These are phyloP conservation scores for Pelodytes ibericus DNA, from an alignment of 2,797 vertebrate genomes.

Conservation along the genomic window DNA sequence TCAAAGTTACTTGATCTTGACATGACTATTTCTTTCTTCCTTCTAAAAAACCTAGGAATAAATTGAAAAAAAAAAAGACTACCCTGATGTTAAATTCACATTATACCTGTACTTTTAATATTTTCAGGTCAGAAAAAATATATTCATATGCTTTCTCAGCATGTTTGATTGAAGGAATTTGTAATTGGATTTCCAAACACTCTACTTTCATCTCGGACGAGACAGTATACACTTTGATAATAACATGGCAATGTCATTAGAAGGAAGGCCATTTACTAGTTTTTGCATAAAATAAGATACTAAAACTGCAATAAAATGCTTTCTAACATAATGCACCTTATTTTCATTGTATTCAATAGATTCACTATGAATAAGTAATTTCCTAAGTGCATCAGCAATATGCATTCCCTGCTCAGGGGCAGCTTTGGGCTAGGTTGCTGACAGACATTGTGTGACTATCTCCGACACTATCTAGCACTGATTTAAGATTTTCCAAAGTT, in stretches of 20 bases:
- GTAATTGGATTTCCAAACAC: slow-evolving; percentile 92
- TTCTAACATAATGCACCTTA: slow-evolving; percentile 71
- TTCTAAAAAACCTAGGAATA: slow-evolving; percentile 70
- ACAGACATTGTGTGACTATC: slow-evolving; percentile 43
- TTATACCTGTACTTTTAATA: slow-evolving; percentile 89
- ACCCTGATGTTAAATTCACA: slow-evolving; percentile 85
- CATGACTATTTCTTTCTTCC: slow-evolving; percentile 63
- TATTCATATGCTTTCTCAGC: slow-evolving; percentile 88
- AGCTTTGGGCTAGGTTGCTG: slow-evolving; percentile 65
- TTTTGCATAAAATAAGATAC: slow-evolving; percentile 87
- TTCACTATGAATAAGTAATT: slow-evolving; percentile 91
- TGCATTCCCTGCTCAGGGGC: slow-evolving; percentile 76
- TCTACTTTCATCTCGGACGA: slow-evolving; percentile 82
- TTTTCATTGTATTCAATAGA: slow-evolving; percentile 81
- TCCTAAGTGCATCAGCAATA: slow-evolving; percentile 81
- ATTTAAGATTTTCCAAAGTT: slow-evolving; percentile 31
- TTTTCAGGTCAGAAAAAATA: slow-evolving; percentile 78
- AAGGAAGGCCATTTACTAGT: slow-evolving; percentile 83
- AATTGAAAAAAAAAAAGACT: slow-evolving; percentile 77
- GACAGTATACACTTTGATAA: slow-evolving; percentile 87
- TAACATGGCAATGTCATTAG: slow-evolving; percentile 95
- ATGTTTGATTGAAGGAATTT: slow-evolving; percentile 93
- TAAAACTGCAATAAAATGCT: slow-evolving; percentile 90
- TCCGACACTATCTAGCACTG: slow-evolving; percentile 33
- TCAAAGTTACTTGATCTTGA: slow-evolving; percentile 80